Base-by-base conservation (phyloP, 2,113 vertebrate genomes). In the Vulpes lagopus region DNA sequence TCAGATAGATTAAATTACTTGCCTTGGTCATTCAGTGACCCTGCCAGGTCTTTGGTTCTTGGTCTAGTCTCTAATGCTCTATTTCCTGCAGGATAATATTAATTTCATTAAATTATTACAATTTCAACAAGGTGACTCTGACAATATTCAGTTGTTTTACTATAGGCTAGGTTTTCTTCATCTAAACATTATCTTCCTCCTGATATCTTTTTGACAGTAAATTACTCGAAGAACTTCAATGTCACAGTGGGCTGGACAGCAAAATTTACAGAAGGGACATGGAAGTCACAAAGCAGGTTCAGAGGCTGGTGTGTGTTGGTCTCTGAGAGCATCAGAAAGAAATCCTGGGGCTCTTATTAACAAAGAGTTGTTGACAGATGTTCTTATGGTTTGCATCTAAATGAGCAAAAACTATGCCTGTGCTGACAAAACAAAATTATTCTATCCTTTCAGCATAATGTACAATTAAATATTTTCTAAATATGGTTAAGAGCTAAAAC, bases 401-500 rank as follows among this genome's bases (percentile, higher is more conserved):
- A 73, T 80, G 59, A 89, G 78, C 71, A 80, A 43, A 55, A 84
- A 32, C 14, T 15, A 25, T 38, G 35, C 27, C 67, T 78, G 60
- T 32, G 17, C 65, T 81, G 51, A 32, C 92, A 88, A 88, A 71
- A 78, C 20, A 12, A 96, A 88, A 96, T 91, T n/a, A 81, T 25
- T 35, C 1, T 35, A 53, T 74, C 65, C 19, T 82, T 78, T 60
- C 5, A 51, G 62, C 12, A n/a, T 59, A 32, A 30, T 30, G 71
- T 16, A 30, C 53, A 92, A 83, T 78, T 32, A 81, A 91, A 71
- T 51, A 88, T 69, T 93, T 91, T 81, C 38, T 81, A 89, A 86
- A 73, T 55, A 73, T 30, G 74, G 10, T 19, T 91, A 84, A 51
- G 73, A 85, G 23, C n/a, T 91, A 94, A 94, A 95, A 73, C 64